Evolutionary conservation across 2,888 invertebrate species (phyloP).

Genomic region (Drosophila crucigera): DNA sequence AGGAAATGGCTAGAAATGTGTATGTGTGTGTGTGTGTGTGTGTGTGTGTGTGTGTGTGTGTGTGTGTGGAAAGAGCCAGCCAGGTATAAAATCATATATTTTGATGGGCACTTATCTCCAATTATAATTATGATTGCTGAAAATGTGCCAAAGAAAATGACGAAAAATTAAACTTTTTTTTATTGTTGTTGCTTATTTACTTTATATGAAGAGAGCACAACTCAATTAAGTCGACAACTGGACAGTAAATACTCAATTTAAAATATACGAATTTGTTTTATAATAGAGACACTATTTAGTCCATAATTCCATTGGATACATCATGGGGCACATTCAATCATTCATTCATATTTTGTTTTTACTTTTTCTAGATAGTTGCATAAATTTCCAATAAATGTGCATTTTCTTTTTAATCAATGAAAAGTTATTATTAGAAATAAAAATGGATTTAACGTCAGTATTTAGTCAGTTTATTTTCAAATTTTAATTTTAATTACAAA

Average conservation of each 20-base stretch:
- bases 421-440: not conserved
- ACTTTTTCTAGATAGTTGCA: not conserved
- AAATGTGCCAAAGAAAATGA: conserved; percentile 3
- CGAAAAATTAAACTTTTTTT: not conserved
- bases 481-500: not conserved
- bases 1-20: conserved; percentile 3
- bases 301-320: too few species aligned
- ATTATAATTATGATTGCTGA: conserved; percentile 1
- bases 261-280: not conserved
- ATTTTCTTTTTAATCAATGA: not conserved
- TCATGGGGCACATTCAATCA: not conserved
- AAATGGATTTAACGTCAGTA: not conserved
- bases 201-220: not conserved
- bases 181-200: not conserved
- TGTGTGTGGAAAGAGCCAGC: not conserved
- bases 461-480: not conserved
- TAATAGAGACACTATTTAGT: not conserved
- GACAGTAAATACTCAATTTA: not conserved
- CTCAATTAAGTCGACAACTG: not conserved
- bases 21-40: not conserved
- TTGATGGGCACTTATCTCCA: conserved; percentile 14
- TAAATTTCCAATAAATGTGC: not conserved
- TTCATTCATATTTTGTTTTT: not conserved
- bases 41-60: not conserved
- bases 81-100: conserved; percentile 3